Conservation (phyloP, 2,113 vertebrate genomes). For the Balaenoptera acutorostrata region DNA sequence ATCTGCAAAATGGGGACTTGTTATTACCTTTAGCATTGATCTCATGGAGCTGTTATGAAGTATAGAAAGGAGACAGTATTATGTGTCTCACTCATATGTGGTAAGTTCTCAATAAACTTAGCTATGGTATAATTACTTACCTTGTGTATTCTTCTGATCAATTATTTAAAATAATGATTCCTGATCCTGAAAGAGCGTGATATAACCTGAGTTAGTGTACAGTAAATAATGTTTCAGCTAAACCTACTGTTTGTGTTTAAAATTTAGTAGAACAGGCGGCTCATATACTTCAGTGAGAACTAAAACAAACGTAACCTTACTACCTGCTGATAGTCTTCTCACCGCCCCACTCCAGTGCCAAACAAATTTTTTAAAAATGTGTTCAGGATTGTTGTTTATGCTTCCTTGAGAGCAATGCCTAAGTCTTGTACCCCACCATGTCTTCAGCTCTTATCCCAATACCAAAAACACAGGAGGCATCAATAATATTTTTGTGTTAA, state of each 20-base stretch:
- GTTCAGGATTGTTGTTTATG: not conserved
- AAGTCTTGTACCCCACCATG: not conserved
- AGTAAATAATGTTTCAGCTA: not conserved
- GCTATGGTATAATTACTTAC: not conserved
- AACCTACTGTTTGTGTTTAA: not conserved
- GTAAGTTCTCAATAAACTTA: not conserved
- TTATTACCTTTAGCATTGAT: not conserved
- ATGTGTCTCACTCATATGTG: not conserved
- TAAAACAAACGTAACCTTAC: not conserved
- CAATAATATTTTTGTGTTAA: not conserved
- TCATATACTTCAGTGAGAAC: not conserved
- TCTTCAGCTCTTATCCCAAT: not conserved
- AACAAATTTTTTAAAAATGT: not conserved
- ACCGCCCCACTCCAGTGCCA: not conserved
- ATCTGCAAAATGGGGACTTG: not conserved
- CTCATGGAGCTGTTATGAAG: not conserved
- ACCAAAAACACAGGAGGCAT: not conserved
- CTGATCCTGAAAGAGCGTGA: not conserved
- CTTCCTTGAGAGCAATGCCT: not conserved
- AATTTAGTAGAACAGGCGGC: not conserved
- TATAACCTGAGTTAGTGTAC: not conserved
- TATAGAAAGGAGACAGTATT: not conserved
- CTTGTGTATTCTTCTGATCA: not conserved
- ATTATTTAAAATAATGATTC: not conserved
- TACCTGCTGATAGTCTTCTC: not conserved